Percentiles rank a stretch among this genome's conserved stretches.
phyloP scores from a whole-genome alignment of 2,888 invertebrate genomes.

The Leptopterna dolabrata region DNA sequence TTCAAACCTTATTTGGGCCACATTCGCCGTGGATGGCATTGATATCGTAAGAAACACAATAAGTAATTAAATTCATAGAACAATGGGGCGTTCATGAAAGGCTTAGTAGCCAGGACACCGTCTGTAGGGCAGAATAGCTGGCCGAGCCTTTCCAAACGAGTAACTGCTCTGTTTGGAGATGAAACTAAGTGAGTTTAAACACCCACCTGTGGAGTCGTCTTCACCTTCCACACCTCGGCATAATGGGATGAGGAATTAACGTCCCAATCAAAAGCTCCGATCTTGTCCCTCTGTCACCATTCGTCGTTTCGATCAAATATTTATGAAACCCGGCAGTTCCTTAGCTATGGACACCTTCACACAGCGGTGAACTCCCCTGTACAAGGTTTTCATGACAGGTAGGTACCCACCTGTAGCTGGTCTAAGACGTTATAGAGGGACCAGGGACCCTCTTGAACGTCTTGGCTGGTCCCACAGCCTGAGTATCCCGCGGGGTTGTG shows the following conservation, averaged over 20 bases:
- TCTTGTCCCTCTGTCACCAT: neutral
- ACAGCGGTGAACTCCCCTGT: too few relatives aligned
- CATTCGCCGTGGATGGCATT: too few relatives aligned
- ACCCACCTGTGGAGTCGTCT: neutral
- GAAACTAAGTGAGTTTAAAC: neutral
- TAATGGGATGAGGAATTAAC: neutral
- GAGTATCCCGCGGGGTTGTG: too few relatives aligned
- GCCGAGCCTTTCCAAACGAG: neutral
- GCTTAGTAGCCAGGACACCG: neutral
- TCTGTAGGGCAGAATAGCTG: neutral
- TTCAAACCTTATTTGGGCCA: too few relatives aligned
- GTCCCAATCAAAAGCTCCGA: neutral
- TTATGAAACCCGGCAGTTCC: neutral
- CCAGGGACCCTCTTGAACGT: too few relatives aligned
- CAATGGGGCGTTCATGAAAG: neutral
- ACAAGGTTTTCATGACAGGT: too few relatives aligned
- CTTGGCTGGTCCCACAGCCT: too few relatives aligned
- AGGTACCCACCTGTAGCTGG: too few relatives aligned
- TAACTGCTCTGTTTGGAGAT: neutral
- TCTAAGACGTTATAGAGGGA: too few relatives aligned
- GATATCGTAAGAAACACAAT: too few relatives aligned
- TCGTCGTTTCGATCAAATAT: neutral
- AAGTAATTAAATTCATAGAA: neutral
- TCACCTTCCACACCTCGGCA: neutral
- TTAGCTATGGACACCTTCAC: too few relatives aligned